These are phyloP conservation scores for Ctenopoma multispine DNA, from an alignment of 2,797 vertebrate species.

Conservation along the genomic window DNA sequence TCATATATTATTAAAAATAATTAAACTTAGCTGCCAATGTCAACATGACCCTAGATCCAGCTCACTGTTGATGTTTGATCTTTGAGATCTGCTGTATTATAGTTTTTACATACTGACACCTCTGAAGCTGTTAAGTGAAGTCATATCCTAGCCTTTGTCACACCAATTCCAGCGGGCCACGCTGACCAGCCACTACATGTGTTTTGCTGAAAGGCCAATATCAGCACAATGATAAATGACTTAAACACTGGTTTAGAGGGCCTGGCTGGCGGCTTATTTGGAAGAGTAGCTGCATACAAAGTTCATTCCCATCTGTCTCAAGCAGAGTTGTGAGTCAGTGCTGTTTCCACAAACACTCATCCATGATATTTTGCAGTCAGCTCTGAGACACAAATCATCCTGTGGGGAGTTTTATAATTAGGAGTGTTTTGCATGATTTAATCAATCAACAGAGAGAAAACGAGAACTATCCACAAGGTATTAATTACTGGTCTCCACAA, in stretches of 20 bases:
- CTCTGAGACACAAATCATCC: slow-evolving; percentile 67
- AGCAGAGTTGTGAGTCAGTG: slow-evolving; percentile 55
- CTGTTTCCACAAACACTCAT: slow-evolving; percentile 69
- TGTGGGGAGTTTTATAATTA: slow-evolving; percentile 77
- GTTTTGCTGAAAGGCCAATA: slow-evolving; percentile 46
- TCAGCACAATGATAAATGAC: slow-evolving; percentile 43
- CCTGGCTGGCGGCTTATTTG: no score
- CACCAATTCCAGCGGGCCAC: slow-evolving; percentile 13
- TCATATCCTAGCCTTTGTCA: no score
- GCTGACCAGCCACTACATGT: slow-evolving; percentile 17
- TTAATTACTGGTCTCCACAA: slow-evolving; percentile 77
- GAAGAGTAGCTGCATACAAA: slow-evolving; percentile 47
- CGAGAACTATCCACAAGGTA: slow-evolving; percentile 82
- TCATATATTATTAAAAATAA: no score
- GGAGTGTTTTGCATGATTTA: slow-evolving; percentile 83
- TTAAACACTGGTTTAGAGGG: slow-evolving; percentile 13
- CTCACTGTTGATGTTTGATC: slow-evolving; percentile 6
- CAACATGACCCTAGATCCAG: not conserved
- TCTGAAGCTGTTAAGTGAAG: slow-evolving; percentile 3
- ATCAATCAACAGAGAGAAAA: no score
- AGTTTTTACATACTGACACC: slow-evolving; percentile 30
- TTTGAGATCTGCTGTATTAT: slow-evolving; percentile 11
- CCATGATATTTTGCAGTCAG: slow-evolving; percentile 76
- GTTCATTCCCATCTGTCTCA: slow-evolving; percentile 66
- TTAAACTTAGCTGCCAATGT: rapidly evolving